phyloP scores from a whole-genome alignment of 64 coral and sea anemone species.

The Stichodactyla helianthus region DNA sequence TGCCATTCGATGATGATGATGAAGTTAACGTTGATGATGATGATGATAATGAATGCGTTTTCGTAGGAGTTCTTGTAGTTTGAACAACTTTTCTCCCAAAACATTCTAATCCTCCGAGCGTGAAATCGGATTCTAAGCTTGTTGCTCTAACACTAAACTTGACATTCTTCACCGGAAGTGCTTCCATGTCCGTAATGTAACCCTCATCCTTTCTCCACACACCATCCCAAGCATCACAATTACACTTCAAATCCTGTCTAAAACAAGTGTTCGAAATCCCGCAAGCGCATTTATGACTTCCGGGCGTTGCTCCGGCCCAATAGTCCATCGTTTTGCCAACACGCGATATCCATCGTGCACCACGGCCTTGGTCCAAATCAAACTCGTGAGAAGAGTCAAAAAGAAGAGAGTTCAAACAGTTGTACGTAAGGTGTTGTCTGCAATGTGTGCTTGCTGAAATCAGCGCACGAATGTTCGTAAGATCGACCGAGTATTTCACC shows the following conservation, averaged over 20 bases:
- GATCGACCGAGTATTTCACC: conserved; percentile 18
- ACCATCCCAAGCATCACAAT: conserved; percentile 59
- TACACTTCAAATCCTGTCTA: conserved; percentile 51
- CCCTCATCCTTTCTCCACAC: conserved; percentile 70
- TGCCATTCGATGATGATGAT: neutral
- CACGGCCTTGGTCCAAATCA: conserved; percentile 45
- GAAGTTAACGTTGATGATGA: neutral
- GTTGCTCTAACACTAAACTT: conserved; percentile 77
- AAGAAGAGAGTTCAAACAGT: conserved; percentile 69
- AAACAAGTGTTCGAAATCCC: conserved; percentile 65
- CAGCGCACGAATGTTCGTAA: conserved; percentile 47
- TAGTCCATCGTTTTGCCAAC: conserved; percentile 71
- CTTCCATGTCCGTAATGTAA: conserved; percentile 37
- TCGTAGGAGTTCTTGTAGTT: neutral
- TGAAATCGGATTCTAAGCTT: conserved; percentile 29
- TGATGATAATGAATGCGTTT: neutral
- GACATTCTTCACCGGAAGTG: conserved; percentile 59
- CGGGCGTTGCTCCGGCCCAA: conserved; percentile 68
- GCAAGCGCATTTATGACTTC: conserved; percentile 79
- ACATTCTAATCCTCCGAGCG: conserved; percentile 68
- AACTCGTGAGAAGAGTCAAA: conserved; percentile 73
- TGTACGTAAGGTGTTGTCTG: conserved; percentile 71
- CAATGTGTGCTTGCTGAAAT: conserved; percentile 59
- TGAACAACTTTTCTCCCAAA: conserved; percentile 44
- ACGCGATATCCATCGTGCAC: conserved; percentile 80